Evolutionary conservation across 2,797 vertebrate genomes (phyloP).

Genomic region (Acestrorhynchus altus): DNA sequence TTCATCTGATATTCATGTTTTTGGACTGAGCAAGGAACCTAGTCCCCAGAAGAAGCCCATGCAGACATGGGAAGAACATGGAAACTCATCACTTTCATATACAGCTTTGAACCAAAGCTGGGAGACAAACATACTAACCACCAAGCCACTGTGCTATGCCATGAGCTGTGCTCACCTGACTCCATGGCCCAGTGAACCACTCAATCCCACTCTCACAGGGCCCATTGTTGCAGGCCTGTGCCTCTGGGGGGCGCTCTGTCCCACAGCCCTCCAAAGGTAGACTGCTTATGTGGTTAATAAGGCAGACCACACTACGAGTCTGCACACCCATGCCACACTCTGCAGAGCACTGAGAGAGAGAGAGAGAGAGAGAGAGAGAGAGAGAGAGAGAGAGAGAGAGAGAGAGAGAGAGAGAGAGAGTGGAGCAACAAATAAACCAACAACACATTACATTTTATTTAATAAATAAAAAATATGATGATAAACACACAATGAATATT

Average conservation of each 20-base stretch:
- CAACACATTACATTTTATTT: too few relatives aligned
- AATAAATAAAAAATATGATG: too few relatives aligned
- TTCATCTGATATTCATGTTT: too few relatives aligned
- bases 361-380: neutral
- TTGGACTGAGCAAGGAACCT: too few relatives aligned
- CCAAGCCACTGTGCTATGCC: too few relatives aligned
- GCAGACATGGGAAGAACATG: too few relatives aligned
- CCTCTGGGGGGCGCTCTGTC: slow-evolving; percentile 81
- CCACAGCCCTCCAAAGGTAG: slow-evolving; percentile 92
- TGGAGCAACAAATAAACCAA: too few relatives aligned
- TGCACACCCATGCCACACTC: slow-evolving; percentile 85
- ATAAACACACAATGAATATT: too few relatives aligned
- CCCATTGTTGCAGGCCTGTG: slow-evolving; percentile 85
- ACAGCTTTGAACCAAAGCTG: too few relatives aligned
- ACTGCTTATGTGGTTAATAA: slow-evolving; percentile 89
- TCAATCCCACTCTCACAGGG: slow-evolving; percentile 88
- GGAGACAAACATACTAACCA: too few relatives aligned
- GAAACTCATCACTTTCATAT: too few relatives aligned
- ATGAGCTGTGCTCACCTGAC: slow-evolving; percentile 81
- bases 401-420: neutral
- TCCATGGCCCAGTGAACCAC: slow-evolving; percentile 95
- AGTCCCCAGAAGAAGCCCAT: too few relatives aligned
- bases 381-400: neutral
- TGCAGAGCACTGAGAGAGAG: slow-evolving; percentile 73
- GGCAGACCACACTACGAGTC: slow-evolving; percentile 86